Evolutionary conservation across 2,113 vertebrate genomes (phyloP).

Genomic region (Enhydra lutris): DNA sequence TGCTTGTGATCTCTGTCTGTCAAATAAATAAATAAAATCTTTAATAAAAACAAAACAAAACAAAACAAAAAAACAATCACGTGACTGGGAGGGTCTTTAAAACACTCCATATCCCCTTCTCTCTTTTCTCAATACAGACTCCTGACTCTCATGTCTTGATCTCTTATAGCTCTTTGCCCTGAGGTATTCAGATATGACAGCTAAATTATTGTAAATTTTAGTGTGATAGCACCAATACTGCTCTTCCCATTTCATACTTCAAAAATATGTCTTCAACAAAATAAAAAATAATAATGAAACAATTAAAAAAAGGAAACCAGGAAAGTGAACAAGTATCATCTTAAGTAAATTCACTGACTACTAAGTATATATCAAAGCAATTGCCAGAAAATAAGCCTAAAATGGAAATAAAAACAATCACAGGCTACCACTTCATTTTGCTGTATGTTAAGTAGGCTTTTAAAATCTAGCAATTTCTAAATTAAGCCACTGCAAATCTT

Average conservation of each 20-base stretch:
- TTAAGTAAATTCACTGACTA: constrained; percentile 23
- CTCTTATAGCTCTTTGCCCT: neutral
- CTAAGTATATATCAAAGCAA: neutral
- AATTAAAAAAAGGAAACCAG: neutral
- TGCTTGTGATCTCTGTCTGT: no score
- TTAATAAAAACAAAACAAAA: no score
- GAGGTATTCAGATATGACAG: neutral
- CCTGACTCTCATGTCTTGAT: neutral
- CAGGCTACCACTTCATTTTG: constrained; percentile 5
- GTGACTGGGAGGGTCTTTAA: neutral
- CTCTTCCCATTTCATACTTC: neutral
- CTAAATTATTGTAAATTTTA: neutral
- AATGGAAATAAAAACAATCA: constrained; percentile 27
- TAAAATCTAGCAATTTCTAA: constrained; percentile 40
- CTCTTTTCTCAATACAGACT: neutral
- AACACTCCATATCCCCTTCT: neutral
- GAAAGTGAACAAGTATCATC: neutral
- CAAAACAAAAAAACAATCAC: neutral
- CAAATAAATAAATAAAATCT: no score
- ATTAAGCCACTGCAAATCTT: constrained; percentile 36
- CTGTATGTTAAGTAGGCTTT: constrained; percentile 29
- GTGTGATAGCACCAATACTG: neutral
- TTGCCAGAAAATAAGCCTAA: constrained; percentile 29
- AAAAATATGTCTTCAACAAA: constrained; percentile 10
- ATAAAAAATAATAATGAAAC: neutral